phyloP scores from a whole-genome alignment of 1,140 invertebrate genomes.

The Panagrolaimus sp. region DNA sequence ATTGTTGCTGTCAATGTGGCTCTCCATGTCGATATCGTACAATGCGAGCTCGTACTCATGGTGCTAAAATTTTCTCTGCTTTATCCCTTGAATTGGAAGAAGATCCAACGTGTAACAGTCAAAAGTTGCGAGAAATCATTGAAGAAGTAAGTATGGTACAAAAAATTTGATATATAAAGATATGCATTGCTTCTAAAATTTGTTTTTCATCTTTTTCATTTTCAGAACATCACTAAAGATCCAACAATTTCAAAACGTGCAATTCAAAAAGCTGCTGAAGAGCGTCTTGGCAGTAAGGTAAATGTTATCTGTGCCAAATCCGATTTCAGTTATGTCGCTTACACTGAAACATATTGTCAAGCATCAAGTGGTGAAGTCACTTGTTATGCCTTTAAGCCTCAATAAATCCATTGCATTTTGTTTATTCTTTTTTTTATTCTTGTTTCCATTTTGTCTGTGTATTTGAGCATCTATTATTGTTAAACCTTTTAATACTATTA shows the following conservation, averaged over 20 bases:
- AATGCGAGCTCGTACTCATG: constrained; percentile 44
- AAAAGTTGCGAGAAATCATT: constrained; percentile 48
- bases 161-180: not conserved
- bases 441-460: too few species aligned
- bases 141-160: constrained; percentile 41
- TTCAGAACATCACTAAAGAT: constrained; percentile 54
- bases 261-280: constrained; percentile 57
- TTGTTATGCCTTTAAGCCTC: constrained; percentile 42
- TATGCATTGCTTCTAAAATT: constrained; percentile 2
- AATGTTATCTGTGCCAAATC: constrained; percentile 52
- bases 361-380: constrained; percentile 46
- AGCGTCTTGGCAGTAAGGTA: constrained; percentile 56
- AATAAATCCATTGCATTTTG: not conserved
- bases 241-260: constrained; percentile 52
- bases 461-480: too few species aligned
- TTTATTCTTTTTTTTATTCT: too few species aligned
- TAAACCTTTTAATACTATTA: too few species aligned
- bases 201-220: constrained; percentile 17
- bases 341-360: constrained; percentile 55
- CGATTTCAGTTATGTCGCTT: constrained; percentile 56
- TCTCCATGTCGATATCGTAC: constrained; percentile 48
- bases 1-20: constrained; percentile 53
- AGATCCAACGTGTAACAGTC: constrained; percentile 54
- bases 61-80: constrained; percentile 47
- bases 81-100: constrained; percentile 41